Percentiles rank a stretch among this genome's conserved stretches.
These are phyloP conservation scores for Molossus alvarezi DNA, from an alignment of 2,797 vertebrate genomes.

Conservation along the genomic window DNA sequence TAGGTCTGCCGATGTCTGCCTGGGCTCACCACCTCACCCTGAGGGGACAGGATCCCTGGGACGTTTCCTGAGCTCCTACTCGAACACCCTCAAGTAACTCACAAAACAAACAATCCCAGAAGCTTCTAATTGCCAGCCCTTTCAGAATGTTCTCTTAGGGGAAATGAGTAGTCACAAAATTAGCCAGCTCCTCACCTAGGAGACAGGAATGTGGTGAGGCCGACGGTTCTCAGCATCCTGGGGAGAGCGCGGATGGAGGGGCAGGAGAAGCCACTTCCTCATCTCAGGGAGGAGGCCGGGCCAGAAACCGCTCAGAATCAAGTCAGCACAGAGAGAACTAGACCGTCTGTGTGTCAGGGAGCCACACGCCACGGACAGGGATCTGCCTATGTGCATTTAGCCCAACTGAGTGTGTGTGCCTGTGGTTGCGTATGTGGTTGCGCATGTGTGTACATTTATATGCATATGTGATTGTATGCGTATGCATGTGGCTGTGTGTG, in stretches of 20 bases:
- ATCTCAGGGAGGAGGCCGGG: background rate
- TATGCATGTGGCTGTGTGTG: background rate
- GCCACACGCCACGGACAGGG: background rate
- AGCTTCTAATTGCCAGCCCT: no score
- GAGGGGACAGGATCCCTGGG: background rate
- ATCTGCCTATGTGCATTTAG: background rate
- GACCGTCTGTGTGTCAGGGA: background rate
- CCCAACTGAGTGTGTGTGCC: background rate
- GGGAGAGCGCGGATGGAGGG: background rate
- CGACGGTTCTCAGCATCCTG: background rate
- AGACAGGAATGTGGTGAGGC: background rate
- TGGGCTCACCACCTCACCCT: background rate
- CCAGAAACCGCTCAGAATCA: background rate
- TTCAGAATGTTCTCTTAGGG: background rate
- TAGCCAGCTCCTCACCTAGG: background rate
- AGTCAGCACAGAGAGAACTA: background rate
- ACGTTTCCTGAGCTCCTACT: background rate
- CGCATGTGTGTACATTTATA: background rate
- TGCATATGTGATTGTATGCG: background rate
- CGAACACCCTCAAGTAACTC: background rate
- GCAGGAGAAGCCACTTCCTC: background rate
- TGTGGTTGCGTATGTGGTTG: accelerated
- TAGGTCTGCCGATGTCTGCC: no score
- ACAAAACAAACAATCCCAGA: background rate
- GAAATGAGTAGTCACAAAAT: background rate